Evolutionary conservation across 2,797 vertebrate species (phyloP), one percentile per base, ranked within the genome.

Genomic region (Chelmon rostratus): DNA sequence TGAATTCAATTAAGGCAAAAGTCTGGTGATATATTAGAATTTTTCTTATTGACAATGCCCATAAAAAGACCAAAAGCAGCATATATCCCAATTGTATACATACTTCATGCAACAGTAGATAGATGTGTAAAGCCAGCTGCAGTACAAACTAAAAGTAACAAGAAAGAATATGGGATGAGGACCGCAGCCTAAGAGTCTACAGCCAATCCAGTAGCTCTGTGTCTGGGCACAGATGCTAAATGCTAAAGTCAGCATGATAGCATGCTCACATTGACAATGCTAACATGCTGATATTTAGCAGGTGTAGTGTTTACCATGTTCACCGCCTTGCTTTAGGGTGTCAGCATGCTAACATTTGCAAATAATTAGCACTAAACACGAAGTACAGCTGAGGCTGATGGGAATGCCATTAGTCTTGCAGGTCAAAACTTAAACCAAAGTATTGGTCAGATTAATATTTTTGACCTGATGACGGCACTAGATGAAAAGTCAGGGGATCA

Each of bases 371-470:
- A 6, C 15, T 25, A 28, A 62, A 62, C 0, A 46, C 19, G 46
- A 67, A 68, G 18, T 23, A 33, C 7, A 42, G 15, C n/a, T 40
- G 23, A 77, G 64, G 46, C 33, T 46, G 7, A 23, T 37, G 16
- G n/a, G 46, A 38, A 69, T 37, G 37, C 44, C 44, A 44, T 65
- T 62, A 37, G 58, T 23, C 56, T 46, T 53, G 19, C 46, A 47
- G 31, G 15, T 28, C 21, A 31, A 52, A 52, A 25, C 49, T 52
- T 28, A 13, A n/a, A 54, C 7, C 16, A 3, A 15, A 54, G 16
- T 18, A 19, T 28, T 16, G 13, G 13, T 54, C 13, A 15, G 15
- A 16, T 23, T 16, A 0, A 25, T 4, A 21, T 58, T 12, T n/a
- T 37, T 58, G 33, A 38, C 33, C 31, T 21, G 53, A 54, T 54